Evolutionary conservation across 2,113 vertebrate genomes (phyloP).

Genomic region (Bubo bubo): DNA sequence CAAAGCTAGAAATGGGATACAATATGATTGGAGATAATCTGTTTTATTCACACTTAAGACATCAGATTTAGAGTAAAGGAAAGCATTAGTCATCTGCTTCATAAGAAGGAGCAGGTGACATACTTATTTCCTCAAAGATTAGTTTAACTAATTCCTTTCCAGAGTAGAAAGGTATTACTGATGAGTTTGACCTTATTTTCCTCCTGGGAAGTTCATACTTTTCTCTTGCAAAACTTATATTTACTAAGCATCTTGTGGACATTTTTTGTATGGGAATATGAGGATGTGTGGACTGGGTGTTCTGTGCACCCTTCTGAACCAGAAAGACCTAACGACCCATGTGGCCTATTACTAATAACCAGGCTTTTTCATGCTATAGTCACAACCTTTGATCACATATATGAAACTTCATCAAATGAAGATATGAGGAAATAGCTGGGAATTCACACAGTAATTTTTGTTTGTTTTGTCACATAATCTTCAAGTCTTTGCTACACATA

Average conservation of each 20-base stretch:
- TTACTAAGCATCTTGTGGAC: not conserved
- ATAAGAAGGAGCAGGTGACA: not conserved
- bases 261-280: not conserved
- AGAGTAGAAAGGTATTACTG: not conserved
- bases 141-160: not conserved
- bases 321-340: accelerated
- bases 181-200: not conserved
- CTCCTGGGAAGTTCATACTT: not conserved
- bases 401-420: not conserved
- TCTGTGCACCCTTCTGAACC: not conserved
- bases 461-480: not conserved
- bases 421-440: not conserved
- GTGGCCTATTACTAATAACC: not conserved
- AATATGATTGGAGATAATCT: not conserved
- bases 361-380: not conserved
- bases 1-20: not conserved
- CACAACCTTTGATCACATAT: not conserved
- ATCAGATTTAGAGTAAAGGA: not conserved
- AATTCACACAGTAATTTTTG: not conserved
- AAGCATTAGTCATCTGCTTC: not conserved
- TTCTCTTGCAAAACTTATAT: not conserved
- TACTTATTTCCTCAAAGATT: not conserved
- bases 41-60: not conserved
- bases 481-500: not conserved
- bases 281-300: not conserved